Evolutionary conservation across 2,113 vertebrate genomes (phyloP).

Genomic region (Dipodomys merriami): DNA sequence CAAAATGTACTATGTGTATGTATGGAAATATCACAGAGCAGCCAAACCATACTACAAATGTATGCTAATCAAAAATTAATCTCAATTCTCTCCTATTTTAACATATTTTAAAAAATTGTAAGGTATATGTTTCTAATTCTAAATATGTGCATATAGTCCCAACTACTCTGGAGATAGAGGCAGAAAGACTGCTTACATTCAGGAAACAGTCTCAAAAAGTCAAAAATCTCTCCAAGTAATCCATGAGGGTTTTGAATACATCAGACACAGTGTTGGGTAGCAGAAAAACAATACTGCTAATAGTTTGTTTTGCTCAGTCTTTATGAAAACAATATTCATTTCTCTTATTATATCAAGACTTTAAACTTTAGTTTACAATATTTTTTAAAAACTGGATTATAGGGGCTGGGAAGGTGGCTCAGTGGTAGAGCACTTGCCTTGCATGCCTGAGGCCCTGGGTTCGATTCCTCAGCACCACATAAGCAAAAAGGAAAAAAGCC

Average conservation of each 20-base stretch:
- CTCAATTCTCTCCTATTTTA: constrained; percentile 8
- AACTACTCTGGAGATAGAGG: neutral
- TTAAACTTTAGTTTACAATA: constrained; percentile 12
- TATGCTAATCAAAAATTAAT: too few species aligned
- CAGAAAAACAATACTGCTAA: constrained; percentile 29
- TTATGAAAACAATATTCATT: constrained; percentile 56
- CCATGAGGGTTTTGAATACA: constrained; percentile 24
- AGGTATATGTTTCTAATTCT: too few species aligned
- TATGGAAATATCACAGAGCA: too few species aligned
- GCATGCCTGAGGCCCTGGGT: too few species aligned
- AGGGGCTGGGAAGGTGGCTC: too few species aligned
- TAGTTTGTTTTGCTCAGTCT: constrained; percentile 50
- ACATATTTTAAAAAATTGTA: neutral
- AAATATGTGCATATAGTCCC: neutral
- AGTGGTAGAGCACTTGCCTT: too few species aligned
- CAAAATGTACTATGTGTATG: too few species aligned
- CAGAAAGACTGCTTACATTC: neutral
- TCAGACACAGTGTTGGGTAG: neutral
- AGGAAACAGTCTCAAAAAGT: neutral
- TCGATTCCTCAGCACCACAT: too few species aligned
- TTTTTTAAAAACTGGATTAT: constrained; percentile 5
- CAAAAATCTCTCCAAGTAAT: constrained; percentile 41
- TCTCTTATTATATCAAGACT: neutral
- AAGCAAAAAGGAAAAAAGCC: too few species aligned
- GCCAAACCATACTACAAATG: too few species aligned